Evolutionary conservation across 2,888 invertebrate genomes (phyloP), one percentile per base, ranked within the genome.

Genomic region (Ecdyonurus torrentis): DNA sequence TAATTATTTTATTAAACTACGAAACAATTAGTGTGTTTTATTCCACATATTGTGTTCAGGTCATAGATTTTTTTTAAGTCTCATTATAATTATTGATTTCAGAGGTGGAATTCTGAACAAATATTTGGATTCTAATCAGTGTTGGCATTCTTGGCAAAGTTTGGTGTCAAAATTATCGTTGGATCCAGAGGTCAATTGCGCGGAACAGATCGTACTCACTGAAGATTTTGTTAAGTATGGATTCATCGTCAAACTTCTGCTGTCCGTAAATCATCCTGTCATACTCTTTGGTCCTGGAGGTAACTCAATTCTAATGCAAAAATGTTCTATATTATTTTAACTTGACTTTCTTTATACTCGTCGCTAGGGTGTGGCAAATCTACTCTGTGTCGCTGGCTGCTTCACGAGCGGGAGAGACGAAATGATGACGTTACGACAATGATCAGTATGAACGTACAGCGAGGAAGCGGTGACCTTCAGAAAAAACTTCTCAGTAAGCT

Each of bases 371-470:
- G 92, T 52, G 94, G 93, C 19, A 94, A 94, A 79, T 90, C 93
- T 1, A 87, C 90, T 2, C 83, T 93, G 63, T 91, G 90, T 0
- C 83, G 88, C 70, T 83, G 84, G 61, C 83, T 86, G 1, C 75
- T 94, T 58, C 83, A 83, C 63, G 81, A 78, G 58, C 79, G 93
- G 70, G 70, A 74, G 0, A 77, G 80, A 1, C 70, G 72, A 52
- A 83, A 81, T 0, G 73, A 77, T 58, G 88, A 84, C 70, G 81
- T 91, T 23, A 87, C 92, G 0, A 81, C 88, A 1, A 84, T 87
- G 66, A 77, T 95, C 64, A 93, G 91, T 72, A 94, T 94, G 75
- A 93, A 93, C 0, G 93, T 94, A 0, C 93, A 94, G 77, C 94
- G 94, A 0, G 89, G 87, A 73, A 92, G 91, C 69, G 75, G 81